phyloP scores from a whole-genome alignment of 2,113 vertebrate genomes.

The Elachura formosa region DNA sequence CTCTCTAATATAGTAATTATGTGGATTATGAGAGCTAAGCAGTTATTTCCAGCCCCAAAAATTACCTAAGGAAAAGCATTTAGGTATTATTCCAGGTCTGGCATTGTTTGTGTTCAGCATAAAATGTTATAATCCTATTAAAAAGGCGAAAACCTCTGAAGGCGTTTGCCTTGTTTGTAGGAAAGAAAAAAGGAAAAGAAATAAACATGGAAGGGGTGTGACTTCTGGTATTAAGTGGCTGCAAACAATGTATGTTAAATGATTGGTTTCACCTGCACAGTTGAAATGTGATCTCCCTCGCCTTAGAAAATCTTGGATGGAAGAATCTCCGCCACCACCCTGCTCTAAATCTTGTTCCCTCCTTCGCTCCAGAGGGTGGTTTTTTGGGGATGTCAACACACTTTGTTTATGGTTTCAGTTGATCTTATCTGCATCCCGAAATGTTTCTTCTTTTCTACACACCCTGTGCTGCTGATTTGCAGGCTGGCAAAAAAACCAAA shows the following conservation, averaged over 20 bases:
- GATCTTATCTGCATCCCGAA: background rate
- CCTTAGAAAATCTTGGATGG: background rate
- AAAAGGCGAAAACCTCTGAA: background rate
- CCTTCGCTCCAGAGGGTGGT: background rate
- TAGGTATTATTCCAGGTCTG: background rate
- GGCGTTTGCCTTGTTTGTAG: background rate
- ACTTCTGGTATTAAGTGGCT: background rate
- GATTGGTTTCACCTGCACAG: background rate
- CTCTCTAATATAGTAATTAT: background rate
- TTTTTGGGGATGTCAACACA: background rate
- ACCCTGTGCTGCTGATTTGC: background rate
- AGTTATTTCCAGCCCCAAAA: background rate
- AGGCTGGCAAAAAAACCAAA: background rate
- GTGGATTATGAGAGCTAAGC: background rate
- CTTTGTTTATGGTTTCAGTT: slow-evolving; percentile 26
- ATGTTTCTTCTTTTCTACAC: background rate
- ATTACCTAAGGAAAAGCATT: background rate
- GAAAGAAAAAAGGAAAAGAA: no score
- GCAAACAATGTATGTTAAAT: background rate
- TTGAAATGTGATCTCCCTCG: background rate
- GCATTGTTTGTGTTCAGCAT: background rate
- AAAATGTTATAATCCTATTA: background rate
- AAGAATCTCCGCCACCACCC: background rate
- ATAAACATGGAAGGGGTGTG: background rate
- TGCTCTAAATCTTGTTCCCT: background rate